Evolutionary conservation across 2,888 invertebrate genomes (phyloP), one percentile per base, ranked within the genome.

Genomic region (Melinopterus prodromus): DNA sequence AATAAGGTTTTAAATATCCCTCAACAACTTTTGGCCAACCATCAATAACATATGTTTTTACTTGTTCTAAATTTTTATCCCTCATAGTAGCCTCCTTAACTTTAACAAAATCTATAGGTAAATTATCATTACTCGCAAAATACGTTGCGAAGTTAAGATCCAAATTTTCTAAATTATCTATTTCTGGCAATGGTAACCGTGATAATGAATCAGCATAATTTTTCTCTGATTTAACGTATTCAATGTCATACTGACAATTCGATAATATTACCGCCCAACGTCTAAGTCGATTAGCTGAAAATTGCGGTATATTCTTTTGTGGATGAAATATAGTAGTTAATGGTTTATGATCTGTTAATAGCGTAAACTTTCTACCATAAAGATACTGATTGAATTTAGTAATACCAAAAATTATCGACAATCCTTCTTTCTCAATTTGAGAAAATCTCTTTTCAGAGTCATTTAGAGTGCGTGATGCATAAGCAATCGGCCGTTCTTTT

Each of bases 381-480:
- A 85, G 53, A 78, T 82, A 85, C 76, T 85, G 81, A 80, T 85
- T 81, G 37, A 85, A 84, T 16, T 76, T 78, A 75, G 12, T 14
- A 12, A 70, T n/a, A 6, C 69, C 70, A 70, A 77, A 77, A 70
- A 69, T 70, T 71, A 77, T 77, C 12, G 69, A 35, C 6, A 77
- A 77, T n/a, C 77, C 77, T 70, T 77, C 77, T 35, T 77, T 26
- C 26, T 26, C 26, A 26, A 26, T 26, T 26, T 26, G 26, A 26
- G 26, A 26, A 26, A 26, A 26, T 26, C 26, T 26, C 26, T 75
- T 7, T 16, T 37, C 75, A 7, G 12, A 9, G 7, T 7, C 37
- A 7, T 9, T 12, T 15, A 75, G 6, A 6, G n/a, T n/a, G n/a
- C n/a, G 76, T 26, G 26, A 26, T 26, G 26, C 26, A 26, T 26